These are phyloP conservation scores for Calypte anna DNA, from an alignment of 2,113 vertebrate species.

Conservation along the genomic window DNA sequence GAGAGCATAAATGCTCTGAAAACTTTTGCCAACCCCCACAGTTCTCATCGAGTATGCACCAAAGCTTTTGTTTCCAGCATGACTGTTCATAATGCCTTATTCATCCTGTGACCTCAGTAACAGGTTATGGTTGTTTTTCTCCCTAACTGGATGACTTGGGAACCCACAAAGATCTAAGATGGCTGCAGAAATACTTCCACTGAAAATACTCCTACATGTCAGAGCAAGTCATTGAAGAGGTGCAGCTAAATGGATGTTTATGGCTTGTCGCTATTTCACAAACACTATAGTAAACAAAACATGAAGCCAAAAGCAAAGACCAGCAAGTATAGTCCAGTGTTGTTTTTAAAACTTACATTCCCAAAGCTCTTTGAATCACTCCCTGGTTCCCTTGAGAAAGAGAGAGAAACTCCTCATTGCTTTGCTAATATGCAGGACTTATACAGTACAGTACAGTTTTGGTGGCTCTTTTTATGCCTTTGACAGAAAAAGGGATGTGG, in stretches of 20 bases:
- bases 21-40: conserved; percentile 50
- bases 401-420: not conserved
- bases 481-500: not conserved
- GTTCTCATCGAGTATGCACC: conserved; percentile 45
- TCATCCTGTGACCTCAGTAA: conserved; percentile 56
- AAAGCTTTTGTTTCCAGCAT: conserved; percentile 52
- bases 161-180: conserved; percentile 47
- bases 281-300: conserved; percentile 52
- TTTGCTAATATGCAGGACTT: not conserved
- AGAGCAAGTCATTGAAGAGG: conserved; percentile 15
- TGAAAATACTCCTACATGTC: not conserved
- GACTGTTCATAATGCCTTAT: conserved; percentile 58
- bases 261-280: conserved; percentile 37
- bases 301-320: conserved; percentile 13
- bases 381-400: conserved; percentile 50
- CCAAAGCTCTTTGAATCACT: conserved; percentile 19
- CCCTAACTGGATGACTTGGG: conserved; percentile 34
- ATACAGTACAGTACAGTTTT: not conserved
- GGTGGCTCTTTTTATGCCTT: not conserved
- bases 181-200: conserved; percentile 39
- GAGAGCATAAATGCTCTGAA: not conserved
- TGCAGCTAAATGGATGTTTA: conserved; percentile 44
- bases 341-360: conserved; percentile 44
- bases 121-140: conserved; percentile 50
- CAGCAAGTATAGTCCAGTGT: not conserved